Evolutionary conservation across 2,797 vertebrate species (phyloP).

Genomic region (Sphenodon punctatus): DNA sequence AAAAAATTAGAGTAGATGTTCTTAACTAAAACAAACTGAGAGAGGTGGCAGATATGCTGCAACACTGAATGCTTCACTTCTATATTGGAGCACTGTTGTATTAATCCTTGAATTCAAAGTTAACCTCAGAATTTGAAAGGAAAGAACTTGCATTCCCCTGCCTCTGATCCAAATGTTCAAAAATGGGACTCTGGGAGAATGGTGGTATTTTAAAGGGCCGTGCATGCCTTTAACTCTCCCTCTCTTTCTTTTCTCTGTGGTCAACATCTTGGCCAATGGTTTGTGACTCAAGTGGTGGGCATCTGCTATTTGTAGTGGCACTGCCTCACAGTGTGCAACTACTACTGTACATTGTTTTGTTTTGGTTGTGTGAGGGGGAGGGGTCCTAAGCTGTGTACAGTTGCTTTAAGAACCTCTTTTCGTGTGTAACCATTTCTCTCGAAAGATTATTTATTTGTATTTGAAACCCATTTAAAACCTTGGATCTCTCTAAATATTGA

Average conservation of each 20-base stretch:
- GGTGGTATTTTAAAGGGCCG: slow-evolving; percentile 18
- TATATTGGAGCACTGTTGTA: not conserved
- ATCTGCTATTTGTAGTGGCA: not conserved
- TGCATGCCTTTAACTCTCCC: not conserved
- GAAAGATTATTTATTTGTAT: slow-evolving; percentile 71
- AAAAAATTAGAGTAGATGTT: not conserved
- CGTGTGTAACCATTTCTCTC: slow-evolving; percentile 24
- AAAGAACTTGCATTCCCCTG: not conserved
- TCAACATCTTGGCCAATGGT: not conserved
- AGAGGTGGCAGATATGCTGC: not conserved
- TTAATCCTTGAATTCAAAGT: not conserved
- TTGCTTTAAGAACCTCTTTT: slow-evolving; percentile 46
- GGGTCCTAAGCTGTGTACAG: slow-evolving; percentile 28
- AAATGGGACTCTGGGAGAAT: not conserved
- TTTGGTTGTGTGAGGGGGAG: slow-evolving; percentile 37
- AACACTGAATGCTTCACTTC: not conserved
- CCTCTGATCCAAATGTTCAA: not conserved
- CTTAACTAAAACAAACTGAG: not conserved
- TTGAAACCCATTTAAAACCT: slow-evolving; percentile 45
- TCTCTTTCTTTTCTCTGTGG: not conserved
- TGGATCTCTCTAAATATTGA: slow-evolving; percentile 35
- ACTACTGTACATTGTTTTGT: slow-evolving; percentile 60
- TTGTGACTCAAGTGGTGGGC: not conserved
- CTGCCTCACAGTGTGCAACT: slow-evolving; percentile 46
- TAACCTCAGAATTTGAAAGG: not conserved